Evolutionary conservation across 1,140 invertebrate genomes (phyloP).

Genomic region (Musca domestica): DNA sequence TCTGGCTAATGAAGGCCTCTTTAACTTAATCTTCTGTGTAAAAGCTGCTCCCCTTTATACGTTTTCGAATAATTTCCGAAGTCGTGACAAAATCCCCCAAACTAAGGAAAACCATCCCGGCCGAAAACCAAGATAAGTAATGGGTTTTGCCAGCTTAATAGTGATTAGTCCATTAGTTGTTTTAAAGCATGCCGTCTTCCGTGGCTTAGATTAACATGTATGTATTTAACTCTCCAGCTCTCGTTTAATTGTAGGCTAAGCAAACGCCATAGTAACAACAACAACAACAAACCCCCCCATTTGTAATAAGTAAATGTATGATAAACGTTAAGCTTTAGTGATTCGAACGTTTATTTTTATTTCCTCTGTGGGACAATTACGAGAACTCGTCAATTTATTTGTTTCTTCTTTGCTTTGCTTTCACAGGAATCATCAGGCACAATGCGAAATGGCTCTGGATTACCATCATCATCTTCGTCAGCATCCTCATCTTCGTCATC

Average conservation of each 20-base stretch:
- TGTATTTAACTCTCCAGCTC: not conserved
- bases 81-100: conserved; percentile 1
- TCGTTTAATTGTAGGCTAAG: conserved; percentile 2
- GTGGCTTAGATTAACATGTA: conserved; percentile 9
- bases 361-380: conserved; percentile 12
- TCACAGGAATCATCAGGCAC: conserved; percentile 34
- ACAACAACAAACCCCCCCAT: not conserved
- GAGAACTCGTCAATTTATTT: conserved; percentile 5
- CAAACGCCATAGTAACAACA: not conserved
- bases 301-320: conserved; percentile 16
- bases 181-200: too few species aligned
- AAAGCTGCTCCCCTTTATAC: too few species aligned
- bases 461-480: conserved; percentile 18
- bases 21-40: too few species aligned
- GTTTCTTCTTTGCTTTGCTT: not conserved
- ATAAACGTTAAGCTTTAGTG: not conserved
- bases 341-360: not conserved
- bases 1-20: too few species aligned
- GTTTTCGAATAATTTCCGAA: too few species aligned
- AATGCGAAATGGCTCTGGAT: conserved; percentile 32
- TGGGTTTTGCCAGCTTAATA: not conserved
- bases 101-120: not conserved
- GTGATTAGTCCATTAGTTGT: not conserved
- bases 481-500: too few species aligned
- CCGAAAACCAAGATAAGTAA: conserved; percentile 2